These are phyloP conservation scores for Nasonia longicornis DNA, from an alignment of 1,140 invertebrate species.

Conservation along the genomic window DNA sequence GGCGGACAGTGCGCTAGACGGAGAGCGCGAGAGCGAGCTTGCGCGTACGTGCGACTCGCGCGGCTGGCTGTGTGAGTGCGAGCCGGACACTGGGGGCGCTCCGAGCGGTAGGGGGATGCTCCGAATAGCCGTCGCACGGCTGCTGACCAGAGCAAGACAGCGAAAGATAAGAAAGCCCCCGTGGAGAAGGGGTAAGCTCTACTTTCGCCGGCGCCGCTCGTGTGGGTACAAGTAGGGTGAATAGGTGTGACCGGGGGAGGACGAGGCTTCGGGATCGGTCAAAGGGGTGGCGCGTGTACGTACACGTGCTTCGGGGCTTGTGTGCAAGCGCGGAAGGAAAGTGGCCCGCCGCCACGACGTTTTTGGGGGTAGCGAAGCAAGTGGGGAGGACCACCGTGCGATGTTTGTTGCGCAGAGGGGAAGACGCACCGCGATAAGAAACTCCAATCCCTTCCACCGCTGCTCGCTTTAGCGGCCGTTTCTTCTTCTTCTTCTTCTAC, in stretches of 20 bases:
- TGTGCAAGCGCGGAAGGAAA: background rate
- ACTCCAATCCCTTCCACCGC: background rate
- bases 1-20: conserved; percentile 46
- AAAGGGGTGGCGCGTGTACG: conserved; percentile 36
- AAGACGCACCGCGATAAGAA: conserved; percentile 33
- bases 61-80: conserved; percentile 45
- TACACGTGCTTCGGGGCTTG: background rate
- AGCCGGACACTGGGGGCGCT: conserved; percentile 33
- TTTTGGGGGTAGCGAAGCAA: conserved; percentile 2
- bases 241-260: conserved; percentile 29
- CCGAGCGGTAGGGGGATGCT: conserved; percentile 45
- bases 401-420: conserved; percentile 11
- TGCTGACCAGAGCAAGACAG: conserved; percentile 13
- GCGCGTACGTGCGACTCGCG: conserved; percentile 53
- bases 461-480: background rate
- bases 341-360: background rate
- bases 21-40: conserved; percentile 50
- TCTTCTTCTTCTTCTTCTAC: background rate
- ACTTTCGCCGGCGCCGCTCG: background rate
- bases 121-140: conserved; percentile 28
- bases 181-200: conserved; percentile 24
- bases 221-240: background rate
- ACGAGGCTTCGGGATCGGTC: background rate
- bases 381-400: background rate
- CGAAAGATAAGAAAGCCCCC: conserved; percentile 21